Evolutionary conservation across 2,888 invertebrate genomes (phyloP), one percentile per base, ranked within the genome.

Genomic region (Heliconius sara): DNA sequence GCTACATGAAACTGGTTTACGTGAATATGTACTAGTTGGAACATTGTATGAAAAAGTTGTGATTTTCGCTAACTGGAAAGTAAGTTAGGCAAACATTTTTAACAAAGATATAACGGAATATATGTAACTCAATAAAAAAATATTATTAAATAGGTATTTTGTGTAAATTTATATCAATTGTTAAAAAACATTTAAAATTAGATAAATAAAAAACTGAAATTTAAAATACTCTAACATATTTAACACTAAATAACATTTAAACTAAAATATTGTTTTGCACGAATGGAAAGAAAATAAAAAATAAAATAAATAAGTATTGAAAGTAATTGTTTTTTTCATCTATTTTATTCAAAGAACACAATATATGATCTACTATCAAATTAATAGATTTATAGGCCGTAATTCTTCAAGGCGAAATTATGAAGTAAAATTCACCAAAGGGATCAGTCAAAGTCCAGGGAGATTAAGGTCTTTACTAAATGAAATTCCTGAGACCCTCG

Each of bases 401-500:
- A 80, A 68, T 66, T 68, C 30, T 70, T 39, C 27, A 67, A 77
- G 74, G 27, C 68, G 74, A 57, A 74, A 77, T 80, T 77, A 80
- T 82, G 78, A 67, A 76, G 72, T 74, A 60, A 78, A 73, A 80
- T 81, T 76, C 72, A 34, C 47, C 43, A 80, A 76, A 81, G 76
- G 82, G 83, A 79, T 85, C 86, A 85, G 87, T 89, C 88, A 86
- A 85, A 86, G 87, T 86, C 84, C 84, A 79, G 78, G 77, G 79
- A 84, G 84, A 86, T 86, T 86, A 84, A 84, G 84, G 84, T 84
- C 84, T 85, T 84, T 86, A 85, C 85, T 85, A 87, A 90, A 90
- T 90, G 86, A 89, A 90, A 90, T 90, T 90, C 89, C 87, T 83
- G 80, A 76, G 83, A 83, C 82, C 84, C 81, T 82, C 78, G 78